Conservation (phyloP, 2,797 vertebrate species). For the Tokudaia muenninki region DNA sequence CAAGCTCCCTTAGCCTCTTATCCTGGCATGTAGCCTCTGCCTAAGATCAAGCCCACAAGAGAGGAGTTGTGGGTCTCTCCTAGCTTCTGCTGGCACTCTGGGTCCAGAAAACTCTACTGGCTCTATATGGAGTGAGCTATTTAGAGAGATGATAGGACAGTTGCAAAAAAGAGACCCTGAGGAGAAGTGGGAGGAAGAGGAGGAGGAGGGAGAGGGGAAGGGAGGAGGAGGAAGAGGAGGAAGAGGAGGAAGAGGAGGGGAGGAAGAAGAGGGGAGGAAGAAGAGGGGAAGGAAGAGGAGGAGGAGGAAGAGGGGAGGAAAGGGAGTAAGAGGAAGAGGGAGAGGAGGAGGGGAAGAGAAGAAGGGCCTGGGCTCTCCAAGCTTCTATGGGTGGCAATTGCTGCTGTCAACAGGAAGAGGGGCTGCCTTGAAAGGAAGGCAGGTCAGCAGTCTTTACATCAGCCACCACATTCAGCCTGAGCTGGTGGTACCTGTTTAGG, state of each 20-base stretch:
- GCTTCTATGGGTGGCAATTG: rapidly evolving
- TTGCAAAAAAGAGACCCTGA: rapidly evolving
- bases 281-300: not conserved
- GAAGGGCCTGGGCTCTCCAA: not conserved
- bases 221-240: too few relatives aligned
- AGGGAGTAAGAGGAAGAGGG: not conserved
- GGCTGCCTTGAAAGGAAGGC: not conserved
- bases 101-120: rapidly evolving
- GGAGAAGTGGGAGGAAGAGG: not conserved
- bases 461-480: conserved; percentile 83
- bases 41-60: not conserved
- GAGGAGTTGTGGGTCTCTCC: rapidly evolving
- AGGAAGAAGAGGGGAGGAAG: too few relatives aligned
- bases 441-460: not conserved
- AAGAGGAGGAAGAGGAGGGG: too few relatives aligned
- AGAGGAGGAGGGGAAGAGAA: too few relatives aligned
- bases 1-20: rapidly evolving
- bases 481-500: conserved; percentile 87
- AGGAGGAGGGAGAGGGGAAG: not conserved
- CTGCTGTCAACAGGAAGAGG: not conserved
- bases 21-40: not conserved
- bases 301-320: not conserved
- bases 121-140: rapidly evolving
- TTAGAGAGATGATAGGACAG: rapidly evolving
- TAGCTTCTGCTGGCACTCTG: not conserved